Base-by-base conservation (phyloP, 2,888 invertebrate species). In the Xestia sexstrigata region DNA sequence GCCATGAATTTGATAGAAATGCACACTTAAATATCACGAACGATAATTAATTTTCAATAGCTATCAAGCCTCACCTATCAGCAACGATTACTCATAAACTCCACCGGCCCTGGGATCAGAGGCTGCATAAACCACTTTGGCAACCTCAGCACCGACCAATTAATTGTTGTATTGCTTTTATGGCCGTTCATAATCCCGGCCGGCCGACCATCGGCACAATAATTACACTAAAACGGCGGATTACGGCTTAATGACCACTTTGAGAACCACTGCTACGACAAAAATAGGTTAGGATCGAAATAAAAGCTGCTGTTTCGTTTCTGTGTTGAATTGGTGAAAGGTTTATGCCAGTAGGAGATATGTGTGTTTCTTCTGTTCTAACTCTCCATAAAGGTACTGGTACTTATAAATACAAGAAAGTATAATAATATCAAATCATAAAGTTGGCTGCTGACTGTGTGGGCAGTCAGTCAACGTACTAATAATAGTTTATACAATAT, bases 141-240 rank as follows among this genome's bases (percentile, higher is more conserved):
- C 80, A 83, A 83, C 79, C 85, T 74, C 77, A 75, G 82, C 62
- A 70, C 60, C 13, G 70, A 74, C 80, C 87, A 86, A 89, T 90
- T 90, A 89, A 88, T 89, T 88, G 79, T 78, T 88, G 87, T 90
- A 88, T 90, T 84, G 85, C 81, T 86, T 89, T 89, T 90, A 89
- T 89, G 89, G 82, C 67, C 88, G 83, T 76, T 76, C 78, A 86
- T 87, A 89, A 90, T 88, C 81, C 86, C 81, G 69, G 73, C 58
- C 70, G 58, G 77, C 58, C 75, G 74, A 65, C 79, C 83, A 86
- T 86, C 79, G 85, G 74, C 83, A 82, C 77, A 79, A 82, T 88
- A 81, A 86, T 89, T 89, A 89, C 79, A 78, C 69, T 75, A 71
- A 74, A 82, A 78, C 75, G 79, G 67, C 42, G 74, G 83, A 80